phyloP scores from a whole-genome alignment of 2,113 vertebrate genomes.

The Dicaeum eximium region DNA sequence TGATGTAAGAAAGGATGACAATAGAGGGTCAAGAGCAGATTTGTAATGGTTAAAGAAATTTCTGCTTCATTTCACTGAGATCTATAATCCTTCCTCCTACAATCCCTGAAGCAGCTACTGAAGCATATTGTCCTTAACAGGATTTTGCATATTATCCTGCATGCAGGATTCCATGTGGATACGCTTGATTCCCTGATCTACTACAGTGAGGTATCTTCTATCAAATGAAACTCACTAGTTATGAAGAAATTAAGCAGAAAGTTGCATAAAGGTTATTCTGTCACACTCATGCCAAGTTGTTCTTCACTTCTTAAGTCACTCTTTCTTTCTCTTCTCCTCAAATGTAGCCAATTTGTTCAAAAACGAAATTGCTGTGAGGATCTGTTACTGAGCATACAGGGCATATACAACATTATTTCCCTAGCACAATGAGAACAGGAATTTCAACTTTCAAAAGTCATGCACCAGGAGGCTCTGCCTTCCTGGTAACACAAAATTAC shows the following conservation, averaged over 20 bases:
- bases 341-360: not conserved
- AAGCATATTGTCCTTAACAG: not conserved
- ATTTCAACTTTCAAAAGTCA: not conserved
- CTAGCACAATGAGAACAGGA: not conserved
- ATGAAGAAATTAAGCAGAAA: not conserved
- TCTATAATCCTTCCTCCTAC: not conserved
- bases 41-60: not conserved
- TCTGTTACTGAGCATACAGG: not conserved
- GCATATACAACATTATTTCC: not conserved
- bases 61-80: not conserved
- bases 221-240: not conserved
- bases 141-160: not conserved
- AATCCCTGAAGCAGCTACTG: not conserved
- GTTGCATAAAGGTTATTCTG: not conserved
- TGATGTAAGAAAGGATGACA: not conserved
- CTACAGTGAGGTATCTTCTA: not conserved
- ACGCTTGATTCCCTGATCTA: not conserved
- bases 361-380: not conserved
- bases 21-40: not conserved
- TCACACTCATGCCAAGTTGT: not conserved
- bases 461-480: not conserved
- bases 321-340: not conserved
- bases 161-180: not conserved
- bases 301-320: not conserved
- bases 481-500: not conserved